A percentile compares a stretch with the other conserved stretches of the same genome.
Conservation (phyloP, 1,140 invertebrate genomes). For the Cydia pomonella region DNA sequence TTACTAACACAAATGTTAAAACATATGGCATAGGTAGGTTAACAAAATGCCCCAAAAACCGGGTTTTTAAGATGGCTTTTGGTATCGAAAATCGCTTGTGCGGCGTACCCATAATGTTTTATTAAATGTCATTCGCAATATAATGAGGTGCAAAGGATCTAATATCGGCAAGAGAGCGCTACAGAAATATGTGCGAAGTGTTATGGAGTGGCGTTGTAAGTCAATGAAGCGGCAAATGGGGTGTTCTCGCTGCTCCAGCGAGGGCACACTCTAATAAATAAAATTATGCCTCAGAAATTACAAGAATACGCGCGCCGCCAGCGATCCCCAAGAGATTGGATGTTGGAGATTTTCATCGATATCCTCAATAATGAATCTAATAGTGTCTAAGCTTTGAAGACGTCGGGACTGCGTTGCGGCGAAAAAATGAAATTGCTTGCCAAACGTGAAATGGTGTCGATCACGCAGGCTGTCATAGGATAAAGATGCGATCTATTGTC, state of each 20-base stretch:
- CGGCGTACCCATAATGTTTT: constrained; percentile 76
- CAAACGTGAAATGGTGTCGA: constrained; percentile 22
- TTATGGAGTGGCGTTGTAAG: constrained; percentile 79
- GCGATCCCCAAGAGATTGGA: constrained; percentile 74
- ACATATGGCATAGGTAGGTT: not conserved
- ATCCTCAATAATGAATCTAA: constrained; percentile 71
- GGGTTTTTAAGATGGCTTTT: not conserved
- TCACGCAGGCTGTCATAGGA: not conserved
- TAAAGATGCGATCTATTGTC: no score
- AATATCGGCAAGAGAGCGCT: constrained; percentile 68
- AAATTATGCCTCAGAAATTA: constrained; percentile 80
- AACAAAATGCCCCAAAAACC: not conserved
- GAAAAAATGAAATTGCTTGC: constrained; percentile 48
- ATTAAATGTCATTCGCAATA: constrained; percentile 80
- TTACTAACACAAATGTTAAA: constrained; percentile 36
- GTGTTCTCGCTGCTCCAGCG: constrained; percentile 69
- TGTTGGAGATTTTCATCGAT: constrained; percentile 72
- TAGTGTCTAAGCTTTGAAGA: constrained; percentile 67
- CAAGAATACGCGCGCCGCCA: constrained; percentile 73
- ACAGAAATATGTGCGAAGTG: constrained; percentile 80
- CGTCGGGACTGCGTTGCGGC: constrained; percentile 43
- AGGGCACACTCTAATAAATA: constrained; percentile 79
- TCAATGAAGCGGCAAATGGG: constrained; percentile 80
- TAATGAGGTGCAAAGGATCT: constrained; percentile 78
- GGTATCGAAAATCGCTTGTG: constrained; percentile 70